Evolutionary conservation across 2,113 vertebrate genomes (phyloP).

Genomic region (Alouatta palliata): DNA sequence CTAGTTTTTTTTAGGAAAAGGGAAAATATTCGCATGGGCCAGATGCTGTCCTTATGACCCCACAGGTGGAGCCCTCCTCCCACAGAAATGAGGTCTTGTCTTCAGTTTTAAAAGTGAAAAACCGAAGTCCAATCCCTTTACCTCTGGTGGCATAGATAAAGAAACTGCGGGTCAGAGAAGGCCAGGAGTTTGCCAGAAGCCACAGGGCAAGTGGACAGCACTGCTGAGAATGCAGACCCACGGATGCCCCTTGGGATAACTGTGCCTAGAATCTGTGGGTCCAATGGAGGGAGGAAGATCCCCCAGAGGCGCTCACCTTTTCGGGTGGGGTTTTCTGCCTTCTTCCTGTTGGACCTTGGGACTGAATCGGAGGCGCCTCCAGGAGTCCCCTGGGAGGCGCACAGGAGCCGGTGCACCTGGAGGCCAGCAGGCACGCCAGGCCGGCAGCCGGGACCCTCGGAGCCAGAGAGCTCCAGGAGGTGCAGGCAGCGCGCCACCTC

Average conservation of each 20-base stretch:
- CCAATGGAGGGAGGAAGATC: neutral
- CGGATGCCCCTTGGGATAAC: neutral
- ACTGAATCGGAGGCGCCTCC: neutral
- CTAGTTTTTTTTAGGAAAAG: neutral
- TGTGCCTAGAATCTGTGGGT: neutral
- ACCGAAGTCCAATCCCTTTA: neutral
- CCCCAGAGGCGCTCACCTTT: neutral
- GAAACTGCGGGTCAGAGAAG: neutral
- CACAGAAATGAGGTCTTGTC: neutral
- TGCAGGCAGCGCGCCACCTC: rapidly evolving
- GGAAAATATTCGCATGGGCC: no score
- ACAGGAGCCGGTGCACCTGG: neutral
- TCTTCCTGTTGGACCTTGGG: neutral
- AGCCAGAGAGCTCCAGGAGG: neutral
- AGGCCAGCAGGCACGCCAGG: neutral
- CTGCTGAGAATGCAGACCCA: neutral
- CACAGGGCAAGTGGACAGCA: no score
- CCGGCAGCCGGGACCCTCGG: neutral
- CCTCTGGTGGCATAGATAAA: neutral
- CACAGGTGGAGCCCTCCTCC: neutral
- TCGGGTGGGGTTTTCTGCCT: neutral
- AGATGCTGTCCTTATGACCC: no score
- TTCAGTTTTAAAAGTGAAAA: neutral
- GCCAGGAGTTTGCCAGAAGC: neutral
- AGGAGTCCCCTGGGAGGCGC: neutral